Percentiles rank a stretch among this genome's conserved stretches.
phyloP scores from a whole-genome alignment of 2,888 invertebrate species.

The Apodemia mormo region DNA sequence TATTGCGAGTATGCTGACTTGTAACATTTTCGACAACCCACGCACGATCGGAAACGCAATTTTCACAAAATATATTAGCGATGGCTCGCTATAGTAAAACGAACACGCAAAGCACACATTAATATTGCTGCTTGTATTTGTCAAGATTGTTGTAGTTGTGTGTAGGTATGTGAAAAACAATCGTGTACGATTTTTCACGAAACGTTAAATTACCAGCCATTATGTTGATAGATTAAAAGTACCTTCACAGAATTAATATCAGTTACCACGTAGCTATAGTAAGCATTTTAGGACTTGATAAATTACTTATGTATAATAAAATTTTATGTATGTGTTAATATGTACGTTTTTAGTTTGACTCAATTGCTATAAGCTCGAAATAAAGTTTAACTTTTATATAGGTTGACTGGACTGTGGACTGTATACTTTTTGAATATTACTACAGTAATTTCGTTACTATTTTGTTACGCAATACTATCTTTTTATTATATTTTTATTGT shows the following conservation, averaged over 20 bases:
- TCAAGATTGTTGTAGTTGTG: constrained; percentile 3
- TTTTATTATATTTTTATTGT: too few species aligned
- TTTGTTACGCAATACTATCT: too few species aligned
- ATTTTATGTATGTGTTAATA: too few species aligned
- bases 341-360: too few species aligned
- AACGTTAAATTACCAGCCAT: constrained; percentile 1
- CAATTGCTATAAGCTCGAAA: too few species aligned
- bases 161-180: constrained; percentile 13
- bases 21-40: constrained; percentile 39
- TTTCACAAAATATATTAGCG: constrained; percentile 37
- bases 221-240: constrained; percentile 6
- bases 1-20: constrained; percentile 64
- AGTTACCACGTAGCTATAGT: neutral
- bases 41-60: constrained; percentile 42
- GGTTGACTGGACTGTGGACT: too few species aligned
- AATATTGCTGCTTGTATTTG: constrained; percentile 20
- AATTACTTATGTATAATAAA: too few species aligned
- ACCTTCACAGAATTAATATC: constrained; percentile 4
- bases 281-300: neutral
- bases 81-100: constrained; percentile 19
- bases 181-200: constrained; percentile 13
- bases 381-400: too few species aligned
- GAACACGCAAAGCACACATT: constrained; percentile 32
- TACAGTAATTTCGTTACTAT: too few species aligned
- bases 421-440: too few species aligned